Conservation (phyloP, 1,140 invertebrate genomes). For the Holcopasites calliopsidis region DNA sequence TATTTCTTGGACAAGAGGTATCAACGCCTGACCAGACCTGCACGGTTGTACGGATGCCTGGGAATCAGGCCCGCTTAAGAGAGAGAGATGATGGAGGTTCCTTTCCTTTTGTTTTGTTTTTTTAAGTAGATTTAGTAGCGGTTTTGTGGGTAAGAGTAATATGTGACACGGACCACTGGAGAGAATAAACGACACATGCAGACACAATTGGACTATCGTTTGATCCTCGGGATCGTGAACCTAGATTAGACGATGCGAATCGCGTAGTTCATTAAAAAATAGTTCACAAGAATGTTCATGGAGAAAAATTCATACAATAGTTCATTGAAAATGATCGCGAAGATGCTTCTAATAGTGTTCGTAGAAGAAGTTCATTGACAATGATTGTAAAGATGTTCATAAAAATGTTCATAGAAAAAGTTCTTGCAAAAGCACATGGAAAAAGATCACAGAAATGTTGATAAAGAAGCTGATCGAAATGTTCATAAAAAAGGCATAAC, state of each 20-base stretch:
- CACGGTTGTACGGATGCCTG: slow-evolving; percentile 50
- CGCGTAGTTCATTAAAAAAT: background rate
- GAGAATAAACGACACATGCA: slow-evolving; percentile 14
- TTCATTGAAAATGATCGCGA: no score
- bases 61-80: slow-evolving; percentile 39
- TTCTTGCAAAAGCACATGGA: no score
- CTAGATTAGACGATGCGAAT: background rate
- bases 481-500: no score
- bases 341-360: no score
- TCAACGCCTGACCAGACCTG: slow-evolving; percentile 35
- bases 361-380: no score
- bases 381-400: no score
- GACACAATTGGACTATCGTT: slow-evolving; percentile 1
- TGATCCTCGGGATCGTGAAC: background rate
- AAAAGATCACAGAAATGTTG: no score
- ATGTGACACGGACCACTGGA: slow-evolving; percentile 28
- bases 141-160: slow-evolving; percentile 34
- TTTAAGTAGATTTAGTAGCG: slow-evolving; percentile 13
- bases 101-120: background rate
- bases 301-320: no score
- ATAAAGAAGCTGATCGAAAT: no score
- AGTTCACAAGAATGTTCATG: background rate
- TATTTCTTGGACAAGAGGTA: slow-evolving; percentile 85
- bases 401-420: no score
- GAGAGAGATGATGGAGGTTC: background rate